Evolutionary conservation across 1,140 invertebrate species (phyloP).

Genomic region (Solen grandis): DNA sequence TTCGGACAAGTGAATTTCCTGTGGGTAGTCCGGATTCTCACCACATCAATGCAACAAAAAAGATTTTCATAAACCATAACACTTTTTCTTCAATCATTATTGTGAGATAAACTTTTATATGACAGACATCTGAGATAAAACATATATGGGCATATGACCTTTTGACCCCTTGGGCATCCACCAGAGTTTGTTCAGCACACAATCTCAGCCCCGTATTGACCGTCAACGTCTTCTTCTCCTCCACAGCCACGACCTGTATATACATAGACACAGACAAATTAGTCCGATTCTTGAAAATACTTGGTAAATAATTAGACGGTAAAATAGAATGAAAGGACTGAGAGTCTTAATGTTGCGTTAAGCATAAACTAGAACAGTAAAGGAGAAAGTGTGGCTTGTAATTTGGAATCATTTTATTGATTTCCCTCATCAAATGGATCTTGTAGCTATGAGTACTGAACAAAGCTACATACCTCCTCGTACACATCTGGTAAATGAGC

Average conservation of each 20-base stretch:
- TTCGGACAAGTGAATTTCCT: no score
- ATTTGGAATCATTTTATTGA: background rate
- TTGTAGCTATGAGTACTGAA: background rate
- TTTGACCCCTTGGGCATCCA: slow-evolving; percentile 75
- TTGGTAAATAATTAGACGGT: background rate
- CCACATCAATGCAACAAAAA: no score
- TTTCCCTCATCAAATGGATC: background rate
- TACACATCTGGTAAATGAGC: slow-evolving; percentile 81
- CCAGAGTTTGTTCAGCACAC: slow-evolving; percentile 78
- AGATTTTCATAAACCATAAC: no score
- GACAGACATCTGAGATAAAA: no score
- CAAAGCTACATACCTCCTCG: slow-evolving; percentile 73
- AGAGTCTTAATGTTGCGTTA: background rate
- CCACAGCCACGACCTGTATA: slow-evolving; percentile 77
- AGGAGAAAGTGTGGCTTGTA: background rate
- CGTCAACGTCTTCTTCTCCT: slow-evolving; percentile 79
- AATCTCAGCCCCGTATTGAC: slow-evolving; percentile 80
- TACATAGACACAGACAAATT: slow-evolving; percentile 1
- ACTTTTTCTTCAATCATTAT: no score
- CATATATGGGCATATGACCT: no score
- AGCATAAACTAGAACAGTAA: background rate
- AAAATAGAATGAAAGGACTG: background rate
- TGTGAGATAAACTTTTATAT: no score
- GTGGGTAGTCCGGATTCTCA: no score
- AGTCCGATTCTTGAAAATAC: background rate